A percentile compares a stretch with the other conserved stretches of the same genome.
Conservation (phyloP, 2,113 vertebrate species). For the Cyphomyrus discorhynchus region DNA sequence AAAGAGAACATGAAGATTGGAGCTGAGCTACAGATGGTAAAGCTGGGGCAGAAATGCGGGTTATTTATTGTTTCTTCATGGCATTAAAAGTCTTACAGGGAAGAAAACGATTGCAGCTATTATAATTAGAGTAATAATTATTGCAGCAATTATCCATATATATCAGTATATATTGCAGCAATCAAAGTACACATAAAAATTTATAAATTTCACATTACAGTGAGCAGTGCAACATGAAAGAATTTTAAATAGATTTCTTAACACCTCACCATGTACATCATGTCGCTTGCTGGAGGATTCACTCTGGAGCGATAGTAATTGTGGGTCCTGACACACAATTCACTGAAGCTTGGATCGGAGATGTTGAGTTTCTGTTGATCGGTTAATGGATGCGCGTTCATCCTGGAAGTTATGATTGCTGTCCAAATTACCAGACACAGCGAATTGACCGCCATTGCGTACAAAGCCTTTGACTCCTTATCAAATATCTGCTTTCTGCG, state of each 20-base stretch:
- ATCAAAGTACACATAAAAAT: not conserved
- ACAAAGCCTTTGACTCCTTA: too few species aligned
- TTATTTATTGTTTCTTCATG: not conserved
- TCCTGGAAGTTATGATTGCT: too few species aligned
- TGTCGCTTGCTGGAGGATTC: not conserved
- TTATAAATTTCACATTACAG: not conserved
- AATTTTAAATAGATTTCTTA: not conserved
- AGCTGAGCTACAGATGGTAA: not conserved
- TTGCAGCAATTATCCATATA: not conserved
- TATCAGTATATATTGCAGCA: not conserved
- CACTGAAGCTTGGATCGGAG: not conserved
- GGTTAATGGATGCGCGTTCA: too few species aligned
- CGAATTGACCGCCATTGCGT: too few species aligned
- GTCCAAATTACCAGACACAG: too few species aligned
- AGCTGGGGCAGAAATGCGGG: not conserved
- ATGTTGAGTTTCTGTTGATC: not conserved
- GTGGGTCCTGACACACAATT: not conserved
- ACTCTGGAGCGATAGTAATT: not conserved
- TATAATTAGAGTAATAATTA: not conserved
- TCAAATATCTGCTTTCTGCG: too few species aligned
- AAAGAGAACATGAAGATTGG: not conserved
- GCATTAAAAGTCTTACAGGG: not conserved
- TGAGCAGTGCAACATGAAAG: not conserved
- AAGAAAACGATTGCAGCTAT: not conserved
- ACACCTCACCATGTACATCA: not conserved